phyloP scores from a whole-genome alignment of 2,797 vertebrate genomes.

The Anguilla marmorata region DNA sequence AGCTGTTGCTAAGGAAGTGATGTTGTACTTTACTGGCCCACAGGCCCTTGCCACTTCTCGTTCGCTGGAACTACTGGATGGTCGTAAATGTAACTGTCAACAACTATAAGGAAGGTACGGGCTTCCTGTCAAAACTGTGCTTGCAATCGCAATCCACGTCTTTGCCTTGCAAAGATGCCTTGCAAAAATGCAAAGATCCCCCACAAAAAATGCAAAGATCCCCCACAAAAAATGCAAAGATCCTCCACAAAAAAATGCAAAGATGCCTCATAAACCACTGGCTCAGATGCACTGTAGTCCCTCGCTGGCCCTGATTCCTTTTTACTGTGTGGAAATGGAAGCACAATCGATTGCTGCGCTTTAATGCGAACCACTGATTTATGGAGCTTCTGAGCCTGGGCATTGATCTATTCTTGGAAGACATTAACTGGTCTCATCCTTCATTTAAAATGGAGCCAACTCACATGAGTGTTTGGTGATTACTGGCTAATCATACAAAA shows the following conservation, averaged over 20 bases:
- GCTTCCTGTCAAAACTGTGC: background rate
- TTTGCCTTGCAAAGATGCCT: background rate
- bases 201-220: too few relatives aligned
- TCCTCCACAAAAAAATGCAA: too few relatives aligned
- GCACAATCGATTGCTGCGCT: background rate
- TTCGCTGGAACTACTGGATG: background rate
- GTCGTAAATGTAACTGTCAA: background rate
- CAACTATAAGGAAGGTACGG: background rate
- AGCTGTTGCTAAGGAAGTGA: slow-evolving; percentile 6
- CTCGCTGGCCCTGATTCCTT: background rate
- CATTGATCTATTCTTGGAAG: background rate
- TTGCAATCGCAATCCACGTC: too few relatives aligned
- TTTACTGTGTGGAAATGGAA: background rate
- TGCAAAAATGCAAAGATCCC: too few relatives aligned
- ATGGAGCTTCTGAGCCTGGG: background rate
- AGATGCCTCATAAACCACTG: background rate
- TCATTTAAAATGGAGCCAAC: background rate
- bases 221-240: too few relatives aligned
- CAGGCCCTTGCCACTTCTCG: background rate
- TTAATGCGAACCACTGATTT: background rate
- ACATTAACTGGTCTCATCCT: background rate
- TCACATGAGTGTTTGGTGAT: background rate
- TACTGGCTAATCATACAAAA: background rate
- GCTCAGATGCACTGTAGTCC: background rate
- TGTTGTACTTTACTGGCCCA: background rate